Evolutionary conservation across 2,888 invertebrate genomes (phyloP).

Genomic region (Lasius platythorax): DNA sequence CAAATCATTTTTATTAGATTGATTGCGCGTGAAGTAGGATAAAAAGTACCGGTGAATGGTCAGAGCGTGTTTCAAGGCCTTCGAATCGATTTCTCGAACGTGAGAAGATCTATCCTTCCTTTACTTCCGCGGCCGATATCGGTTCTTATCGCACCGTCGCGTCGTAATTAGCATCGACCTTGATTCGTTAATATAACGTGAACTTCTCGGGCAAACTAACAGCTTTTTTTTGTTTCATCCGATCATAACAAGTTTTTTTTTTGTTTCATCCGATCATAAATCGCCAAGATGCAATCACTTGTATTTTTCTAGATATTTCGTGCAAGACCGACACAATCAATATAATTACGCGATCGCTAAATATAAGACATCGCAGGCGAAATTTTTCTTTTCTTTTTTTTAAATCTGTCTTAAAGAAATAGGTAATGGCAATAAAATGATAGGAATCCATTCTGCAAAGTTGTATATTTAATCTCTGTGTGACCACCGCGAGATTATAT

Average conservation of each 20-base stretch:
- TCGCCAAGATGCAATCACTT: background rate
- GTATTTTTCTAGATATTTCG: background rate
- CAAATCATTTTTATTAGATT: slow-evolving; percentile 9
- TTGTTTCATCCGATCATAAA: background rate
- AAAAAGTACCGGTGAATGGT: slow-evolving; percentile 23
- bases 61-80: slow-evolving; percentile 2
- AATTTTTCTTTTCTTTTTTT: background rate
- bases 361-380: background rate
- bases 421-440: background rate
- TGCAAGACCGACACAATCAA: background rate
- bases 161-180: slow-evolving; percentile 21
- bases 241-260: background rate
- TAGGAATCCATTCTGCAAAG: background rate
- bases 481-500: background rate
- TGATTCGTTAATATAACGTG: slow-evolving; percentile 9
- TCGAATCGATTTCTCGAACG: slow-evolving; percentile 42
- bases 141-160: slow-evolving; percentile 9
- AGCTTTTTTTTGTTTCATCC: background rate
- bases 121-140: slow-evolving; percentile 11
- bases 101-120: slow-evolving; percentile 27
- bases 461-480: background rate
- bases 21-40: slow-evolving; percentile 10
- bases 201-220: background rate
- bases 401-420: slow-evolving; percentile 1
- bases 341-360: background rate